Evolutionary conservation across 2,797 vertebrate species (phyloP), one percentile per base, ranked within the genome.

Genomic region (Podarcis lilfordi): DNA sequence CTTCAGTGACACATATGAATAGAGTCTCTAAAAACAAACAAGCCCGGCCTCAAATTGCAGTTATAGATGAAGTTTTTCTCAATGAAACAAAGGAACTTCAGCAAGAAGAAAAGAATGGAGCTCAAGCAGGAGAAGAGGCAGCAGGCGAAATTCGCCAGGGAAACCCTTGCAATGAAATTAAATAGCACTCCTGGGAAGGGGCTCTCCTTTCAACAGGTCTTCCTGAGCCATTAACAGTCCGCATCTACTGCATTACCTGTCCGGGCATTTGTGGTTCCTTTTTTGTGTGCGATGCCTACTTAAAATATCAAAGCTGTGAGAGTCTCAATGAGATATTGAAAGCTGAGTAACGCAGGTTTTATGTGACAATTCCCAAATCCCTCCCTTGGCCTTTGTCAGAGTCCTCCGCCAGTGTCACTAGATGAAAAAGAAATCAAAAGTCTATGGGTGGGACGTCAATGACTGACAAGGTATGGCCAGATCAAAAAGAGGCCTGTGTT

Each of bases 281-380:
- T 98, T 98, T 97, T 98, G 50, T 55, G 50, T 97, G 96, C 96
- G 95, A 97, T 96, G 96, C 97, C 98, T 98, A 98, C 98, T 98
- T 98, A 98, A 97, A 98, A 98, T 98, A 98, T 98, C 98, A 98
- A 98, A 98, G 98, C 97, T 40, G 89, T 76, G 88, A 96, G 97
- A 96, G 95, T 95, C 96, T 98, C 97, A 98, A 98, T 98, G 97
- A 98, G 97, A 98, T 97, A 97, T 97, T 98, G 98, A 98, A 98
- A 98, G 98, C 97, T 97, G 97, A 98, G 97, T 98, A 98, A 98
- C 95, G 95, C 96, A 94, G 98, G 98, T 98, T 98, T 98, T 98
- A 97, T 97, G 97, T 98, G 98, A 98, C 98, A 97, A 96, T 95
- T 94, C 91, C 93, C 95, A 95, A 94, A 92, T 95, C 95, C 93